Evolutionary conservation across 2,797 vertebrate genomes (phyloP).

Genomic region (Syngnathus acus): DNA sequence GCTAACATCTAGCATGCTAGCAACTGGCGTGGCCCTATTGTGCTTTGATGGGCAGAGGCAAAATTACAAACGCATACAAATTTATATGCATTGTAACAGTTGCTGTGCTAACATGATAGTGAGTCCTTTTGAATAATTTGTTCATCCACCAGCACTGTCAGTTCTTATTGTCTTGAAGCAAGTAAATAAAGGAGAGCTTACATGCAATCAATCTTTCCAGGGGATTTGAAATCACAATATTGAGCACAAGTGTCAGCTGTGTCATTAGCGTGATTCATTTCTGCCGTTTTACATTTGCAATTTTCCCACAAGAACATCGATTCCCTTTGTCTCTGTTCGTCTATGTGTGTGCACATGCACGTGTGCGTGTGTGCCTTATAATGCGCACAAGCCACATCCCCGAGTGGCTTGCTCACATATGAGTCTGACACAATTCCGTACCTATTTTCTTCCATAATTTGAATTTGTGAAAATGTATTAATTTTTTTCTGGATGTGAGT

Average conservation of each 20-base stretch:
- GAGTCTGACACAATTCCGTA: slow-evolving; percentile 72
- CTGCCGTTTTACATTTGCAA: slow-evolving; percentile 75
- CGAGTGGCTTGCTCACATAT: slow-evolving; percentile 51
- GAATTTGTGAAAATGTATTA: slow-evolving; percentile 74
- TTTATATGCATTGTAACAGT: neutral
- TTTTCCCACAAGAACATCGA: slow-evolving; percentile 75
- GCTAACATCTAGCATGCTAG: neutral
- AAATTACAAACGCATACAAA: neutral
- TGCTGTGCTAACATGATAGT: too few relatives aligned
- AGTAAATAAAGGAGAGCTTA: slow-evolving; percentile 76
- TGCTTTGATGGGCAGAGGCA: neutral
- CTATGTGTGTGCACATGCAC: slow-evolving; percentile 21
- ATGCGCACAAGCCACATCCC: slow-evolving; percentile 34
- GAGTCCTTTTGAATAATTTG: slow-evolving; percentile 15
- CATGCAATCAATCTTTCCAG: slow-evolving; percentile 75
- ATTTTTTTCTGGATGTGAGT: slow-evolving; percentile 58
- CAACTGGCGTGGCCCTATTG: neutral
- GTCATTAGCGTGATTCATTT: slow-evolving; percentile 81
- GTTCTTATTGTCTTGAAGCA: slow-evolving; percentile 58
- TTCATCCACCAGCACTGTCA: slow-evolving; percentile 51
- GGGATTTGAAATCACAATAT: slow-evolving; percentile 77
- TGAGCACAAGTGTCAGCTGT: slow-evolving; percentile 75
- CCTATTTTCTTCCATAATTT: slow-evolving; percentile 73
- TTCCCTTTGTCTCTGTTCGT: slow-evolving; percentile 41
- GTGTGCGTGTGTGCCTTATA: slow-evolving; percentile 26